Conservation (phyloP, 2,797 vertebrate species). For the Scarus forsteni region DNA sequence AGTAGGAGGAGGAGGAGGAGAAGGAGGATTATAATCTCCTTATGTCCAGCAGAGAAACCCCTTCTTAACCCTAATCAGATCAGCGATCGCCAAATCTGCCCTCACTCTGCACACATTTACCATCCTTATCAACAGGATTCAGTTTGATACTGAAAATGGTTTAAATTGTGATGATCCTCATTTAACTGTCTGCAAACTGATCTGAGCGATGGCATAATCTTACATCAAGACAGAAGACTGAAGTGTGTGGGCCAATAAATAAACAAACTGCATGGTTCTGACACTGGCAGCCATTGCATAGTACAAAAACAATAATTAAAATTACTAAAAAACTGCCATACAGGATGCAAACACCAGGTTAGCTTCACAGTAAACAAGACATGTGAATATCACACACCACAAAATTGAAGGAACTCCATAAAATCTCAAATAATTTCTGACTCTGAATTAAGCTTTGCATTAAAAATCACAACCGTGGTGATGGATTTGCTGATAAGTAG, state of each 20-base stretch:
- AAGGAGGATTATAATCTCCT: constrained; percentile 68
- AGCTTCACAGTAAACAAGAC: not conserved
- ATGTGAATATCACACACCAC: not conserved
- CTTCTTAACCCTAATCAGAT: constrained; percentile 78
- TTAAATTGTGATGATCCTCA: not conserved
- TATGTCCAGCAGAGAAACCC: constrained; percentile 74
- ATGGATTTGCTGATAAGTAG: constrained; percentile 58
- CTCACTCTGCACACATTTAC: constrained; percentile 39
- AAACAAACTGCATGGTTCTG: not conserved
- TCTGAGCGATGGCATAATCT: not conserved
- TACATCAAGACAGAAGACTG: not conserved
- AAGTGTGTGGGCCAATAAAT: too few relatives aligned
- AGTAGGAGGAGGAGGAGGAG: constrained; percentile 29
- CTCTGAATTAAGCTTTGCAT: constrained; percentile 48
- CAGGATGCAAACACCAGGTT: not conserved
- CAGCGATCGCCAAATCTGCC: constrained; percentile 55
- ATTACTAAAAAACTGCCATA: not conserved
- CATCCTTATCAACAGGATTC: constrained; percentile 15
- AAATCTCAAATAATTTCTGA: constrained; percentile 30
- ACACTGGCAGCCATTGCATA: not conserved
- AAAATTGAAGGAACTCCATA: not conserved
- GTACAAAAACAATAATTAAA: not conserved
- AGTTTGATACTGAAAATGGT: constrained; percentile 4
- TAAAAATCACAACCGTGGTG: constrained; percentile 30
- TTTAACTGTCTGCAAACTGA: not conserved